Evolutionary conservation across 2,113 vertebrate species (phyloP).

Genomic region (Arenaria interpres): DNA sequence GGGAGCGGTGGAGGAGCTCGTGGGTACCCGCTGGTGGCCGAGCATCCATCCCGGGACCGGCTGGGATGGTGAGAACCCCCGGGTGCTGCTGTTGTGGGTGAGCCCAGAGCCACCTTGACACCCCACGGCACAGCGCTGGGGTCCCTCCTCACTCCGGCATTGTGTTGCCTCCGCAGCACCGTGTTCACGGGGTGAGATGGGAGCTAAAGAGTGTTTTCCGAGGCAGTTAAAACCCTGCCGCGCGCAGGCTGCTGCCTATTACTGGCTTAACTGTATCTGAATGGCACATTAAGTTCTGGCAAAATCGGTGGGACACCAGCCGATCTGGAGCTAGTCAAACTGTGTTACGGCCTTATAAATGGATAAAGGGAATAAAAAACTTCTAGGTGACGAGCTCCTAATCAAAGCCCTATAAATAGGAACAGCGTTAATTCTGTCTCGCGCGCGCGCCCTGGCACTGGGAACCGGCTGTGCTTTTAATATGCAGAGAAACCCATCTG

Average conservation of each 20-base stretch:
- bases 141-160: background rate
- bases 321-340: slow-evolving; percentile 59
- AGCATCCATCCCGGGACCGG: background rate
- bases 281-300: slow-evolving; percentile 70
- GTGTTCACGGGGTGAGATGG: fast-evolving
- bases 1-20: background rate
- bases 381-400: slow-evolving; percentile 62
- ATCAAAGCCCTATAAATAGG: slow-evolving; percentile 74
- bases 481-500: slow-evolving; percentile 42
- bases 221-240: slow-evolving; percentile 39
- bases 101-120: fast-evolving
- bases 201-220: slow-evolving; percentile 12
- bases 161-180: background rate
- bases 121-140: fast-evolving
- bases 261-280: slow-evolving; percentile 62
- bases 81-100: background rate
- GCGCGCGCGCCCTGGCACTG: background rate
- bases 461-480: slow-evolving; percentile 35
- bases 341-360: slow-evolving; percentile 72
- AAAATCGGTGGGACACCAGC: slow-evolving; percentile 55
- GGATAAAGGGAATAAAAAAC: slow-evolving; percentile 70
- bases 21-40: background rate
- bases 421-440: slow-evolving; percentile 46
- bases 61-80: background rate
- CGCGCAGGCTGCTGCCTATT: slow-evolving; percentile 44